Evolutionary conservation across 2,797 vertebrate genomes (phyloP).

Genomic region (Betta splendens): DNA sequence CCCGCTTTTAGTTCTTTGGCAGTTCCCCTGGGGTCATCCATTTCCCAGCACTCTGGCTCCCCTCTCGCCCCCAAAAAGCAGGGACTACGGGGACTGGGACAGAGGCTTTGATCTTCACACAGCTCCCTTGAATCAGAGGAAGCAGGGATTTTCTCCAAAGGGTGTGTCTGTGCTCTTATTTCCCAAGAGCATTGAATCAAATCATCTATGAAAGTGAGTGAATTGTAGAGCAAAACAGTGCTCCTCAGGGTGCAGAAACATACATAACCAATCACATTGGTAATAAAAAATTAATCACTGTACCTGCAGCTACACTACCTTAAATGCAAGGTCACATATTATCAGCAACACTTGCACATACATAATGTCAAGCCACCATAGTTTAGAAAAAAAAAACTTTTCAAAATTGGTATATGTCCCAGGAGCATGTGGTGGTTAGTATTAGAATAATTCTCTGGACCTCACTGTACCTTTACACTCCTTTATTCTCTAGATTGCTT

Average conservation of each 20-base stretch:
- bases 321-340: slow-evolving; percentile 33
- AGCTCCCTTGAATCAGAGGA: slow-evolving; percentile 73
- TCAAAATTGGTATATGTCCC: too few species aligned
- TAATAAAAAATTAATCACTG: slow-evolving; percentile 66
- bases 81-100: slow-evolving; percentile 68
- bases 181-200: slow-evolving; percentile 69
- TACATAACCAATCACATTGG: slow-evolving; percentile 52
- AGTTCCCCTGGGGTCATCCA: slow-evolving; percentile 67
- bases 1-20: slow-evolving; percentile 60
- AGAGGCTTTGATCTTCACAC: slow-evolving; percentile 79
- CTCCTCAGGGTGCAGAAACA: slow-evolving; percentile 64
- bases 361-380: slow-evolving; percentile 7
- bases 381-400: too few species aligned
- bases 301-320: slow-evolving; percentile 50
- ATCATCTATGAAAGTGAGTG: slow-evolving; percentile 74
- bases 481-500: too few species aligned
- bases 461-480: too few species aligned
- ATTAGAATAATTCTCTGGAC: too few species aligned
- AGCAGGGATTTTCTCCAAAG: slow-evolving; percentile 71
- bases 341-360: slow-evolving; percentile 16
- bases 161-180: slow-evolving; percentile 68
- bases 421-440: too few species aligned
- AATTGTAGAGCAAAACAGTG: slow-evolving; percentile 73
- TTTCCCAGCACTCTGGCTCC: slow-evolving; percentile 72
- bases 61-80: slow-evolving; percentile 62